Base-by-base conservation (phyloP, 2,888 invertebrate genomes). In the Bugula neritina region DNA sequence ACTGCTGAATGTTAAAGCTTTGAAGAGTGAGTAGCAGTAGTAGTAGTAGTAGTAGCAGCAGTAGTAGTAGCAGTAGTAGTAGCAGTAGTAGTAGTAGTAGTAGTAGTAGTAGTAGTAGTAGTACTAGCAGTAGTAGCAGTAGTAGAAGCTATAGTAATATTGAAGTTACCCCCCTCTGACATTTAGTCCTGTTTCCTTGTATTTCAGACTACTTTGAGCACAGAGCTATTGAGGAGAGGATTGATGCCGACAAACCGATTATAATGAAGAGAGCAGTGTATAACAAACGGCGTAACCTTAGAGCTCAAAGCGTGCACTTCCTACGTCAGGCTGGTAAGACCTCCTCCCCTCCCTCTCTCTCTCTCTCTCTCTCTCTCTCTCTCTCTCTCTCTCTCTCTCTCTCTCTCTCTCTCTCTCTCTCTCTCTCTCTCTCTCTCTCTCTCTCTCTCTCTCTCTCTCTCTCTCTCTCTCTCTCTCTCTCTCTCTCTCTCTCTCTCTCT, bases 191-290 rank as follows among this genome's bases (percentile, higher is more conserved):
- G n/a, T n/a, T n/a, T 72, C 71, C 71, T 72, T 31, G 31, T 57
- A 27, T 75, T 81, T 55, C 78, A 85, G 86, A 79, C 72, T 86
- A 85, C 78, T 86, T 86, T 80, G 86, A 86, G 73, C 82, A 83
- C 71, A 78, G 85, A n/a, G 85, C 84, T 1, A 79, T 82, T 75
- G 85, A 86, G 72, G 83, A 84, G 0, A 79, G 82, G 71, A 75
- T 84, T 35, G 85, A 85, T 72, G 82, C 84, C 31, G 83, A 85
- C 74, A 83, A 82, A 73, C 81, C 84, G 23, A 76, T 82, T 5
- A 80, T 84, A 72, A 81, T 84, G 74, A 82, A 82, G 75, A 83
- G 83, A 75, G 79, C 83, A 1, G 76, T 85, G 35, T 79, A 80
- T 74, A 63, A 63, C 27, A 63, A 63, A 27, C 29, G 63, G 5